These are phyloP conservation scores for Pyrocephalus nanus DNA, from an alignment of 2,797 vertebrate genomes.

Conservation along the genomic window DNA sequence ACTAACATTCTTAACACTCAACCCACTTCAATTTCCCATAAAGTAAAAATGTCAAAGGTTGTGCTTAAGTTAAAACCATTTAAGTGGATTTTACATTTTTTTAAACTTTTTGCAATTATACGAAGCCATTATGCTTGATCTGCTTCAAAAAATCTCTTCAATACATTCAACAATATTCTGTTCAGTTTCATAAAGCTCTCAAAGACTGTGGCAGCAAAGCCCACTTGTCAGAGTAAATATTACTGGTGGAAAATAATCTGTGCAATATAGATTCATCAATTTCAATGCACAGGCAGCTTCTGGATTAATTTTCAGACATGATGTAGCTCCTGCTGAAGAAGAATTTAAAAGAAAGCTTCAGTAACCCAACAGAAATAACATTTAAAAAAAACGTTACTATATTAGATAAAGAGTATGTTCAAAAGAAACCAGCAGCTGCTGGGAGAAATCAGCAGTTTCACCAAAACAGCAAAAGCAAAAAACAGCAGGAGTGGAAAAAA, in stretches of 20 bases:
- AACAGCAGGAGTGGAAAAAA: not conserved
- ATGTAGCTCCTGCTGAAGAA: not conserved
- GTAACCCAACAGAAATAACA: not conserved
- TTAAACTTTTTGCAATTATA: not conserved
- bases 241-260: not conserved
- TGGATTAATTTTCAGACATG: not conserved
- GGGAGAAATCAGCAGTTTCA: not conserved
- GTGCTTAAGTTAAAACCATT: not conserved
- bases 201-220: not conserved
- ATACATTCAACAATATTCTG: not conserved
- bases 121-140: not conserved
- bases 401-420: not conserved
- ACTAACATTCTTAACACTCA: not conserved
- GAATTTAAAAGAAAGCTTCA: not conserved
- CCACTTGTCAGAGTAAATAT: not conserved
- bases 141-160: not conserved
- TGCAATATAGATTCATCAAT: not conserved
- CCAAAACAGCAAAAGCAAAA: not conserved
- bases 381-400: not conserved
- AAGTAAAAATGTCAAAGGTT: not conserved
- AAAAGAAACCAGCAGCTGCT: not conserved
- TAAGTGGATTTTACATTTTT: not conserved
- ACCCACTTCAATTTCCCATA: not conserved
- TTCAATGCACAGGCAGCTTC: not conserved
- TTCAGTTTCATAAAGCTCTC: not conserved